Percentiles rank a stretch among this genome's conserved stretches.
These are phyloP conservation scores for Gorsachius goisagi DNA, from an alignment of 2,113 vertebrate species.

Conservation along the genomic window DNA sequence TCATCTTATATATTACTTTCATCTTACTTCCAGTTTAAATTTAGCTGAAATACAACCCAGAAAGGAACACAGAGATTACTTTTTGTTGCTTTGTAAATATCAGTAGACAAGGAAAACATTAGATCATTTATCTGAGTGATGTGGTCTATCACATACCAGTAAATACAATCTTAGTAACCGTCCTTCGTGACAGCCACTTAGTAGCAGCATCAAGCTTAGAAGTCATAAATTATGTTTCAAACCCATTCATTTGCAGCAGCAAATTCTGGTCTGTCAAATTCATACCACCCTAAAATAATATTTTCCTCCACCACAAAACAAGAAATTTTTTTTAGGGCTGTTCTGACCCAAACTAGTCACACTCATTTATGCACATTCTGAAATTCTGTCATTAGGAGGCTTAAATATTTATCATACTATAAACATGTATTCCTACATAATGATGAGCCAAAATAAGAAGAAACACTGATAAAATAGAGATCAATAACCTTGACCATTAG, in stretches of 20 bases:
- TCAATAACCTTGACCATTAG: background rate
- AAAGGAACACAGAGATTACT: background rate
- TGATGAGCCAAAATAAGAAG: background rate
- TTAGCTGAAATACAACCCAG: background rate
- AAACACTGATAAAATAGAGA: background rate
- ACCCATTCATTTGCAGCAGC: background rate
- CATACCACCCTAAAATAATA: background rate
- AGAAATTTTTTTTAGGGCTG: background rate
- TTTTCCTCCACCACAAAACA: background rate
- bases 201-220: background rate
- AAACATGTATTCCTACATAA: background rate
- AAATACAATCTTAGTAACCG: background rate
- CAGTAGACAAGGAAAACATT: background rate
- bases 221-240: background rate
- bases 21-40: background rate
- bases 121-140: background rate
- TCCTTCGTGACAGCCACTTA: background rate
- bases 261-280: background rate
- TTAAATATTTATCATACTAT: background rate
- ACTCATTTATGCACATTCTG: background rate
- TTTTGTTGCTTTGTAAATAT: background rate
- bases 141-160: background rate
- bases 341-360: background rate
- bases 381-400: background rate
- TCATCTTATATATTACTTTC: background rate